Conservation (phyloP, 2,113 vertebrate genomes). For the Xiphophorus couchianus region DNA sequence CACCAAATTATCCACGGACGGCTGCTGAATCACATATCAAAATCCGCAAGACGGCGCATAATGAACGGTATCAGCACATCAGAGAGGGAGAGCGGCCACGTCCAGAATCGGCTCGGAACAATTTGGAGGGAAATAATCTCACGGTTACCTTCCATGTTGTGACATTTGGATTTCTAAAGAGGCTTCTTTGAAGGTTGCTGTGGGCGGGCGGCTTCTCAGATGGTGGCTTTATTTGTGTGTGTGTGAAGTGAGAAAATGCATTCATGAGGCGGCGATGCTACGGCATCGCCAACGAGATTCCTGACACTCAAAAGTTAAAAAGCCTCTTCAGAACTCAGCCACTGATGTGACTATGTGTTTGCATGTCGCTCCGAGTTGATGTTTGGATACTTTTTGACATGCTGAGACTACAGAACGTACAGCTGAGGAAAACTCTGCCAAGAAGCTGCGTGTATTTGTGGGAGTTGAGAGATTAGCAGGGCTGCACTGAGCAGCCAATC, state of each 20-base stretch:
- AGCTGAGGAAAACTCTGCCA: slow-evolving; percentile 1
- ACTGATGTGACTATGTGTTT: slow-evolving; percentile 15
- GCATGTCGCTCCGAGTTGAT: slow-evolving; percentile 26
- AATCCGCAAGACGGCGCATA: slow-evolving; percentile 40
- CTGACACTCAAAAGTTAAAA: slow-evolving; percentile 48
- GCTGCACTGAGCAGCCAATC: not conserved
- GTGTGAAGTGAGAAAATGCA: slow-evolving; percentile 51
- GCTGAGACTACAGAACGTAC: slow-evolving; percentile 15
- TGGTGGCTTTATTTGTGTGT: slow-evolving; percentile 9
- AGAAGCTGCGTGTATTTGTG: not conserved
- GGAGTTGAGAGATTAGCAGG: slow-evolving; percentile 22
- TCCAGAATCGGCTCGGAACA: slow-evolving; percentile 32
- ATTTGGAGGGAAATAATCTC: slow-evolving; percentile 35
- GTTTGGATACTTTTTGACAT: slow-evolving; percentile 22
- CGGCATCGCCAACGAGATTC: slow-evolving; percentile 56
- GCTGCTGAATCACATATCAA: slow-evolving; percentile 61
- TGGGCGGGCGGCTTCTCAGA: slow-evolving; percentile 44
- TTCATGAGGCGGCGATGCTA: slow-evolving; percentile 58
- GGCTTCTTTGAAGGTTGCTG: slow-evolving; percentile 46
- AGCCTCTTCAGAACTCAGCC: slow-evolving; percentile 18
- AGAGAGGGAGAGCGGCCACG: slow-evolving; percentile 25
- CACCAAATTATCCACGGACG: slow-evolving; percentile 27
- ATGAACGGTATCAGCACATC: slow-evolving; percentile 55
- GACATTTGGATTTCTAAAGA: slow-evolving; percentile 31
- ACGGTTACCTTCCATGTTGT: slow-evolving; percentile 33